These are phyloP conservation scores for Lycocerus yunnanus DNA, from an alignment of 2,888 invertebrate species.

Conservation along the genomic window DNA sequence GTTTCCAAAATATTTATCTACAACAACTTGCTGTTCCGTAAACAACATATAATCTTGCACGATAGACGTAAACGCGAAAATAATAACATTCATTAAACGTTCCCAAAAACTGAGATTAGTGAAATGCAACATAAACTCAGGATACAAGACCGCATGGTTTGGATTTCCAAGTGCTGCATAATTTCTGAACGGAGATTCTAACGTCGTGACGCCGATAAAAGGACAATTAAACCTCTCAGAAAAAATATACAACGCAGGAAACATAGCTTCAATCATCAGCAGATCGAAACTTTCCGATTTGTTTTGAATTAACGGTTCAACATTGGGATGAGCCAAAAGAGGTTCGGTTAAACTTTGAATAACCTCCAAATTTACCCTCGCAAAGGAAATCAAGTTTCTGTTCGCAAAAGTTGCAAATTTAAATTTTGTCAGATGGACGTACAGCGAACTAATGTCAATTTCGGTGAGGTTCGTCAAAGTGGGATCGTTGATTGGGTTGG, in stretches of 20 bases:
- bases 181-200: conserved; percentile 41
- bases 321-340: conserved; percentile 33
- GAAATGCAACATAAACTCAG: conserved; percentile 41
- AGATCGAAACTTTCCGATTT: conserved; percentile 45
- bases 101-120: conserved; percentile 42
- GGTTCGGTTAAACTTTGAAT: background rate
- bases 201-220: conserved; percentile 45
- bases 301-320: conserved; percentile 45
- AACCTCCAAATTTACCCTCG: background rate
- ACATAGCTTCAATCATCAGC: conserved; percentile 45
- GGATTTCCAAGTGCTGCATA: conserved; percentile 47
- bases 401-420: background rate
- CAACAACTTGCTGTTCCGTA: background rate
- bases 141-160: conserved; percentile 46
- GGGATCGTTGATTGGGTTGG: conserved; percentile 51
- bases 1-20: background rate
- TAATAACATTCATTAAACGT: conserved; percentile 26
- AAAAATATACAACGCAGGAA: conserved; percentile 43
- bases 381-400: background rate
- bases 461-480: conserved; percentile 51
- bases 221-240: conserved; percentile 46
- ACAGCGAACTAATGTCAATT: conserved; percentile 50
- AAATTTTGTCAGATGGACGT: conserved; percentile 26
- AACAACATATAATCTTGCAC: background rate
- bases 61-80: background rate